Evolutionary conservation across 2,888 invertebrate species (phyloP), one percentile per base, ranked within the genome.

Genomic region (Hoplodrina ambigua): DNA sequence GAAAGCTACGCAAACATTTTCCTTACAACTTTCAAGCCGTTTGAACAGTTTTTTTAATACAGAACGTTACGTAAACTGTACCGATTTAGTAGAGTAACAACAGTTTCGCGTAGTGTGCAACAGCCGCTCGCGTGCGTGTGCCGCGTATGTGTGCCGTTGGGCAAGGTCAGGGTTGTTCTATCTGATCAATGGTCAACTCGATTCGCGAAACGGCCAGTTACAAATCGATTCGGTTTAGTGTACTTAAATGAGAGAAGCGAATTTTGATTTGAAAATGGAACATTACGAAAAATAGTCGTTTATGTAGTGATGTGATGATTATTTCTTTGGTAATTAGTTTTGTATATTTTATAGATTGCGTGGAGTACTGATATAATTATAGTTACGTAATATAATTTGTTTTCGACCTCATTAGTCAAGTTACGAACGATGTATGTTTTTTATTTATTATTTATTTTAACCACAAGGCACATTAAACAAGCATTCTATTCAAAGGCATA

Each of bases 91-190:
- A 46, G 57, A 70, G 79, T 72, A 83, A 74, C 57, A 81, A 82
- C 72, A 81, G 75, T 78, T 82, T 86, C 82, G 84, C 85, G 83
- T 86, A 86, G 89, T 90, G 89, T 92, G 89, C 87, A 87, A 86
- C 85, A 82, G 75, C 62, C 78, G 78, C 80, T 91, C 81, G 92
- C 92, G 91, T 92, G 91, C 89, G 90, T 89, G 87, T 77, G 82
- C 81, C 89, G 91, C 88, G 92, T 90, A 92, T 92, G 93, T 83
- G 92, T 93, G 91, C 81, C 83, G 86, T 95, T 95, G 95, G 82
- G 95, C 94, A 96, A 96, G 95, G 95, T 96, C 95, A 96, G 94
- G 95, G 95, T 86, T 93, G 91, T 89, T 88, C 90, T 93, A 94
- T 93, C 94, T 90, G 94, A 94, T 95, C 94, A 94, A 92, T 92